A percentile compares a stretch with the other conserved stretches of the same genome.
Conservation (phyloP, 1,140 invertebrate genomes). For the Diabrotica undecimpunctata region DNA sequence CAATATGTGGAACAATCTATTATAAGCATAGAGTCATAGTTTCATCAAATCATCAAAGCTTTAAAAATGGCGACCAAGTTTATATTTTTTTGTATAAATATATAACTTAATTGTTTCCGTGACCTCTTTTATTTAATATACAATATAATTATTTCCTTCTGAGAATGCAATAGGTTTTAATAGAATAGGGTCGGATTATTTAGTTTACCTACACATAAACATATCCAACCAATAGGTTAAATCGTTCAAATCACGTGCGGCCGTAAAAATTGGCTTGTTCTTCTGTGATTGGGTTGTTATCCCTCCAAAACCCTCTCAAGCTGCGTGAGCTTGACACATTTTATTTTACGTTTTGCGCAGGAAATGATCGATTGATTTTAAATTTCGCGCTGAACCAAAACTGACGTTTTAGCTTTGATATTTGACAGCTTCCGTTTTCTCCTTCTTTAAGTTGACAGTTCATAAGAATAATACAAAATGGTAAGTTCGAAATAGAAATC, state of each 20-base stretch:
- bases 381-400: constrained; percentile 5
- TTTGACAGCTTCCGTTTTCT: constrained; percentile 5
- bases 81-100: no score
- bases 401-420: not conserved
- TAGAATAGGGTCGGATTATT: no score
- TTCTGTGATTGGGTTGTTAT: not conserved
- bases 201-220: no score
- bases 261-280: not conserved
- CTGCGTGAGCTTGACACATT: not conserved
- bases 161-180: no score
- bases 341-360: not conserved
- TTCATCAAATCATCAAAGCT: no score
- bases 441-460: constrained; percentile 12
- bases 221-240: not conserved
- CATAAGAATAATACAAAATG: constrained; percentile 4
- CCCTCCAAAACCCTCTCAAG: not conserved
- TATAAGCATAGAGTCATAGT: no score
- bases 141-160: no score
- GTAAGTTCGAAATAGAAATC: constrained; percentile 17
- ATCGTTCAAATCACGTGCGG: not conserved
- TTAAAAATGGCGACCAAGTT: no score
- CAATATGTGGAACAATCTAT: no score
- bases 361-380: not conserved
- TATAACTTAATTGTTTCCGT: no score
- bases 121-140: no score